Base-by-base conservation (phyloP, 2,113 vertebrate species). In the Plectropomus leopardus region DNA sequence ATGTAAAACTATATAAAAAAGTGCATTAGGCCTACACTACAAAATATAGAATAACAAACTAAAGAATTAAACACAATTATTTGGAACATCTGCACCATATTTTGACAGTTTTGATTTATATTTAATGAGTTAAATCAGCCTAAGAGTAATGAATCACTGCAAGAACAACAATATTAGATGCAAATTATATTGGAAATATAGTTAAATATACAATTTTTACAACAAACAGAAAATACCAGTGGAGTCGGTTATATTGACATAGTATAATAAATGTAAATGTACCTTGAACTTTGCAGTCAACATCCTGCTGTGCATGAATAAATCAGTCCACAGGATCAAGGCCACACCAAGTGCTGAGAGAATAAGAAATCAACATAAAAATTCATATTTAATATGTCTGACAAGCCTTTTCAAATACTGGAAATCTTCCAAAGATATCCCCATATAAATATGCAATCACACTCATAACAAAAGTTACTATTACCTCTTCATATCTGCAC, bases 401-500 rank as follows among this genome's bases (percentile, higher is more conserved):
- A 44, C 3, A 14, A 19, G 16, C 16, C 4, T 54, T 23, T 9
- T 51, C 5, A 64, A 36, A 53, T 26, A 68, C 30, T 30, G 42
- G 17, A 47, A 1, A 30, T 21, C n/a, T 47, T 15, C 19, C 17
- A n/a, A 48, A 21, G 2, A 53, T 9, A 42, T 55, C 3, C 14
- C 10, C 3, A 54, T 26, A 4, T 28, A 48, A 36, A 14, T 14
- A 16, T 7, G 1, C 3, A 21, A 42, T 40, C 40, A n/a, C 7
- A 40, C 9, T 19, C 32, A 19, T 40, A 36, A 69, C 48, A 3
- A 13, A 17, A 42, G 34, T 50, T 4, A 67, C 26, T 11, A 58
- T 75, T 77, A n/a, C n/a, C n/a, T n/a, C n/a, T 59, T 82, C n/a
- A 74, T 47, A 65, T 55, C 68, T 68, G 26, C 45, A 26, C 44